phyloP scores from a whole-genome alignment of 2,113 vertebrate genomes.

The Chlorodrepanis virens region DNA sequence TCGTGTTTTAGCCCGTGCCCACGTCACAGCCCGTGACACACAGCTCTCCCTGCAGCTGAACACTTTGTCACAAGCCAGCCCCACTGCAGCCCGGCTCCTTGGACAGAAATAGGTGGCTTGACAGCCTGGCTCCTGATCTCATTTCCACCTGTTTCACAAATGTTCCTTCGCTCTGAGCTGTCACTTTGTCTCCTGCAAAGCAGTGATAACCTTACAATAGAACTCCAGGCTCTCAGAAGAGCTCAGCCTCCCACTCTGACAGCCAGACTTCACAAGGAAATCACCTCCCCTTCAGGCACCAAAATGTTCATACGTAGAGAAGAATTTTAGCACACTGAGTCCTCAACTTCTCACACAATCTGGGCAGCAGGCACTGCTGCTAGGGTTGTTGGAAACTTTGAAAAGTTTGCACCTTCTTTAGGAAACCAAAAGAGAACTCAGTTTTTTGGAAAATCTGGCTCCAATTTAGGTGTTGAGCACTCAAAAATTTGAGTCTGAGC shows the following conservation, averaged over 20 bases:
- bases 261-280: slow-evolving; percentile 8
- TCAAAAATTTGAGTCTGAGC: neutral
- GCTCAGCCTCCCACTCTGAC: slow-evolving; percentile 24
- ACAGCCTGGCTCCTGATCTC: neutral
- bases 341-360: neutral
- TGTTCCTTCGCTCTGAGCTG: neutral
- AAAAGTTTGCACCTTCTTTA: neutral
- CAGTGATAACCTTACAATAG: neutral
- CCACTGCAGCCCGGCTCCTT: rapidly evolving
- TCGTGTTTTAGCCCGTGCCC: neutral
- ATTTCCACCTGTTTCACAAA: neutral
- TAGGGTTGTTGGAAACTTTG: neutral
- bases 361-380: neutral
- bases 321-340: neutral
- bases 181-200: neutral
- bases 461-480: neutral
- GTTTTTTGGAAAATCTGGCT: neutral
- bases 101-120: neutral
- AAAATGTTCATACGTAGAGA: neutral
- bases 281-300: neutral
- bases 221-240: neutral
- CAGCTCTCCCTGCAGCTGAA: neutral
- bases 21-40: neutral
- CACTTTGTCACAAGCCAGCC: neutral
- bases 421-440: neutral